Base-by-base conservation (phyloP, 2,797 vertebrate genomes). In the Etheostoma perlongum region DNA sequence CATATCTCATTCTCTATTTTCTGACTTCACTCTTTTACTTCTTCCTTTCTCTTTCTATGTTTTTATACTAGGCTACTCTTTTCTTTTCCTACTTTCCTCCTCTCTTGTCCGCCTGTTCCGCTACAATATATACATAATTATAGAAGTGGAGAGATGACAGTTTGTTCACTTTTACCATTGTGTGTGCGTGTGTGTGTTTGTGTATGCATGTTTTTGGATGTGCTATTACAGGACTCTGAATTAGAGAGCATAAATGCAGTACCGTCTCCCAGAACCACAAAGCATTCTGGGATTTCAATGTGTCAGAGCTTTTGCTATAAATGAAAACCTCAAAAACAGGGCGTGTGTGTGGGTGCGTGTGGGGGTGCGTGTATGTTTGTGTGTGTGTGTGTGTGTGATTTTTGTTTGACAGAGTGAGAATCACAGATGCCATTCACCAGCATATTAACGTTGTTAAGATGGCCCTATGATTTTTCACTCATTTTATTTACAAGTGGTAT, bases 161-260 rank as follows among this genome's bases (percentile, higher is more conserved):
- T 76, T 83, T 59, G 71, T 65, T 73, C 72, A 88, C 73, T 83
- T 88, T 73, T 79, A 79, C 74, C 67, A 58, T 42, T 48, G 55
- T 4, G 10, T 42, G 53, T 62, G 27, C 55, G 67, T 63, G 63
- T 51, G 21, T 67, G 60, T 75, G 65, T 40, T 64, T 76, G 52
- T 61, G 30, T 58, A 18, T 60, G 21, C 25, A 10, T 21, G 44
- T 80, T 77, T 79, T 74, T 72, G 74, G 79, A 49, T 79, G 79
- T 57, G 76, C 90, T 92, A 91, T 91, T 89, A 91, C 87, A 82
- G 87, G 91, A 85, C 64, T 89, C 87, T 85, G 93, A 95, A 95
- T 95, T 94, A 94, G 90, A 95, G 93, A 91, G 91, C 87, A 78
- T 91, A 84, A 82, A 89, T 44, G 80, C 80, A 84, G 76, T 42